phyloP scores from a whole-genome alignment of 2,797 vertebrate genomes.

The Helostoma temminkii region DNA sequence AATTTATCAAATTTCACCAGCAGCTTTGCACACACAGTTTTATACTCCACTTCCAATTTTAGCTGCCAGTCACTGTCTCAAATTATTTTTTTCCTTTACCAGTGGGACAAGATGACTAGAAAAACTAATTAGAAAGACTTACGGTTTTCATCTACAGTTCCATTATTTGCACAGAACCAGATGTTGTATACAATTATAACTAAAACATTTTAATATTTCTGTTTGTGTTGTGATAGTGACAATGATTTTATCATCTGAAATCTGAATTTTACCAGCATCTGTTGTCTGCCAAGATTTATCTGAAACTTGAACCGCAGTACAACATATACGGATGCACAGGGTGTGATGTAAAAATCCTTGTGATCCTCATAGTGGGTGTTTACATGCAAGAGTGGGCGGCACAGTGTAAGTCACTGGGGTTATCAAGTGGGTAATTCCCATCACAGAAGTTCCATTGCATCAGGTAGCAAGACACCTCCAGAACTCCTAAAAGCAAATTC shows the following conservation, averaged over 20 bases:
- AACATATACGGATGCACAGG: not conserved
- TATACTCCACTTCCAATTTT: slow-evolving; percentile 33
- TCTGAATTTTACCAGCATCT: slow-evolving; percentile 22
- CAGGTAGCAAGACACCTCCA: slow-evolving; percentile 57
- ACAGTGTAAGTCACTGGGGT: slow-evolving; percentile 29
- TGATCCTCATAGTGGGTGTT: slow-evolving; percentile 40
- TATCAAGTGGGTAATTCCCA: slow-evolving; percentile 56
- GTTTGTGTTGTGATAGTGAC: not conserved
- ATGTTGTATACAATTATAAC: not conserved
- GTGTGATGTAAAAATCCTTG: slow-evolving; percentile 26
- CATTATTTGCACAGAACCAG: not conserved
- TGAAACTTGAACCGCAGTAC: not conserved
- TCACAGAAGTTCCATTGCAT: slow-evolving; percentile 57
- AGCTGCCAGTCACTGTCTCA: slow-evolving; percentile 54
- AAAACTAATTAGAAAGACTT: slow-evolving; percentile 17
- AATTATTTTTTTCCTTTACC: slow-evolving; percentile 20
- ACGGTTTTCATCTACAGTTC: not conserved
- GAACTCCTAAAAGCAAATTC: slow-evolving; percentile 48
- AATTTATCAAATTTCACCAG: slow-evolving; percentile 55
- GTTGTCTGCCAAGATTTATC: slow-evolving; percentile 5
- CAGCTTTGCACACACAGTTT: slow-evolving; percentile 27
- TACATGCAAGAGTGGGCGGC: slow-evolving; percentile 40
- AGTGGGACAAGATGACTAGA: not conserved
- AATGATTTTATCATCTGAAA: not conserved
- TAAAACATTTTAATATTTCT: not conserved